Percentiles rank a stretch among this genome's conserved stretches.
Evolutionary conservation across 2,888 invertebrate genomes (phyloP).

Genomic region (Nomada ruficornis): DNA sequence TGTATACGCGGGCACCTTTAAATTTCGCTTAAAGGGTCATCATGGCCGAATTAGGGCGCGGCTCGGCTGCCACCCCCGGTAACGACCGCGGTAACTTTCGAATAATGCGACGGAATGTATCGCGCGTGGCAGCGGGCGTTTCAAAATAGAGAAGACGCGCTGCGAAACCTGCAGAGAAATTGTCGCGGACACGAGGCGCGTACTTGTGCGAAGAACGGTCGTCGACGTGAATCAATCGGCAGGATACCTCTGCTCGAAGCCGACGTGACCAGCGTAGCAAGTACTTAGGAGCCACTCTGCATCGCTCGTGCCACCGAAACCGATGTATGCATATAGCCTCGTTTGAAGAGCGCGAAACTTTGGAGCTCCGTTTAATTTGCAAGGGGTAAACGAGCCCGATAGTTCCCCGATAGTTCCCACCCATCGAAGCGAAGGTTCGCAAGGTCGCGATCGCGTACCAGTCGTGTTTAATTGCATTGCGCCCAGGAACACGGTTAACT

Average conservation of each 20-base stretch:
- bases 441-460: conserved; percentile 11
- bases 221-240: conserved; percentile 43
- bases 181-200: neutral
- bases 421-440: conserved; percentile 37
- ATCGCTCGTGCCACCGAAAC: too few relatives aligned
- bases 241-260: neutral
- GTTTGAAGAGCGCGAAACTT: neutral
- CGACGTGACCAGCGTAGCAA: neutral
- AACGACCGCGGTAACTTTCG: conserved; percentile 60
- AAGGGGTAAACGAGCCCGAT: conserved; percentile 21
- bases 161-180: neutral
- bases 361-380: neutral
- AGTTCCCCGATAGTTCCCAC: conserved; percentile 30
- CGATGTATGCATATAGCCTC: too few relatives aligned
- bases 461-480: conserved; percentile 44
- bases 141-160: too few relatives aligned
- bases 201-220: conserved; percentile 10
- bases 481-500: conserved; percentile 44
- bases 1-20: conserved; percentile 57
- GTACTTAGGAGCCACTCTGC: too few relatives aligned
- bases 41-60: conserved; percentile 72
- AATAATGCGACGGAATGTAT: conserved; percentile 48
- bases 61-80: conserved; percentile 35
- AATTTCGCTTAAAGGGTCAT: conserved; percentile 77
- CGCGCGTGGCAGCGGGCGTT: too few relatives aligned